Conservation (phyloP, 1,140 invertebrate species). For the Chlorops oryzae region DNA sequence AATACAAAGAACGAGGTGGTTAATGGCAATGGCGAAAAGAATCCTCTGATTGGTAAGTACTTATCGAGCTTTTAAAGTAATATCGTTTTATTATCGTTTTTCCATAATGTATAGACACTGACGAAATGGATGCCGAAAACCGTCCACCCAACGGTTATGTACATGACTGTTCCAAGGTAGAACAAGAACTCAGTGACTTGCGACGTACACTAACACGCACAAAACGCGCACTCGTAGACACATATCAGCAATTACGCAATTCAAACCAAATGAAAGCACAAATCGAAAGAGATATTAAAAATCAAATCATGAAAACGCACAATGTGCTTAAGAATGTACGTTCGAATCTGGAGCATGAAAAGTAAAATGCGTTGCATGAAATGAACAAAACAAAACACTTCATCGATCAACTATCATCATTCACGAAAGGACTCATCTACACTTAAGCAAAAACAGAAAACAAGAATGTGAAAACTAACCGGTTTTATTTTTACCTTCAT, state of each 20-base stretch:
- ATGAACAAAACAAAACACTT: no score
- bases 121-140: background rate
- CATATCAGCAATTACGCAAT: slow-evolving; percentile 50
- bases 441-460: no score
- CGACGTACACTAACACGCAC: slow-evolving; percentile 50
- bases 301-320: slow-evolving; percentile 56
- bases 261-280: slow-evolving; percentile 55
- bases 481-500: no score
- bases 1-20: slow-evolving; percentile 1
- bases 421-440: no score
- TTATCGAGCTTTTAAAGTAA: background rate
- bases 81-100: background rate
- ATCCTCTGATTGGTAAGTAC: background rate
- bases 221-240: slow-evolving; percentile 53
- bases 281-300: slow-evolving; percentile 55
- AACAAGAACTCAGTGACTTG: slow-evolving; percentile 53
- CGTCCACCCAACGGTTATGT: background rate
- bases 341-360: slow-evolving; percentile 50
- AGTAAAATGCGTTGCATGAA: slow-evolving; percentile 32
- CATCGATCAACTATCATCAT: no score
- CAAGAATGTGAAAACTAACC: no score
- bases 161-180: slow-evolving; percentile 48
- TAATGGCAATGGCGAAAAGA: slow-evolving; percentile 3
- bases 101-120: slow-evolving; percentile 14
- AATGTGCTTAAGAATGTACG: slow-evolving; percentile 54